Conservation (phyloP, 2,888 invertebrate species). For the Calameuta pallipes region DNA sequence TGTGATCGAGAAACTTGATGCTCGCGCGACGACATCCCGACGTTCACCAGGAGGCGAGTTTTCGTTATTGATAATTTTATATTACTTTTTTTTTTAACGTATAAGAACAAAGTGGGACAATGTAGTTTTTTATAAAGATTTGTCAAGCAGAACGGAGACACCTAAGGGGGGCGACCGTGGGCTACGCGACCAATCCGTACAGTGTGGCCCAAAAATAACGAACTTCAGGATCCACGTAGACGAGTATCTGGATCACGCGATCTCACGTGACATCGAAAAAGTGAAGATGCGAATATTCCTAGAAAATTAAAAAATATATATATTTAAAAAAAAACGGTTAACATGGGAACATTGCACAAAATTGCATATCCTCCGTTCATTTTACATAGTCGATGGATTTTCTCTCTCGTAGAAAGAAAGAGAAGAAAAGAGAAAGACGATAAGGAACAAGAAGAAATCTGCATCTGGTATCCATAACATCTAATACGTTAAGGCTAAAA, state of each 20-base stretch:
- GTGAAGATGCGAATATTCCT: constrained; percentile 20
- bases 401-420: neutral
- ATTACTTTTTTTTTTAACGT: constrained; percentile 40
- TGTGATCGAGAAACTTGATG: neutral
- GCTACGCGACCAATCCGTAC: neutral
- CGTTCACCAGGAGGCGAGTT: neutral
- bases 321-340: constrained; percentile 28
- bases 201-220: neutral
- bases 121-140: constrained; percentile 24
- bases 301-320: constrained; percentile 13
- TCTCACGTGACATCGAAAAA: constrained; percentile 5
- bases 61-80: constrained; percentile 42
- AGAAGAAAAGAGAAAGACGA: neutral
- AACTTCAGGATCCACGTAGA: neutral
- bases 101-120: constrained; percentile 23
- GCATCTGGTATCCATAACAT: constrained; percentile 42
- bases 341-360: constrained; percentile 60
- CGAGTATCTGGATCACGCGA: constrained; percentile 16
- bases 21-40: constrained; percentile 4
- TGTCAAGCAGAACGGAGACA: constrained; percentile 18
- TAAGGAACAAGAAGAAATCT: constrained; percentile 27
- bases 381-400: constrained; percentile 41
- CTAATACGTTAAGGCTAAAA: constrained; percentile 34
- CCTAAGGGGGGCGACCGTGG: neutral
- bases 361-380: constrained; percentile 62